Conservation (phyloP, 2,797 vertebrate species). For the Siniperca scherzeri region DNA sequence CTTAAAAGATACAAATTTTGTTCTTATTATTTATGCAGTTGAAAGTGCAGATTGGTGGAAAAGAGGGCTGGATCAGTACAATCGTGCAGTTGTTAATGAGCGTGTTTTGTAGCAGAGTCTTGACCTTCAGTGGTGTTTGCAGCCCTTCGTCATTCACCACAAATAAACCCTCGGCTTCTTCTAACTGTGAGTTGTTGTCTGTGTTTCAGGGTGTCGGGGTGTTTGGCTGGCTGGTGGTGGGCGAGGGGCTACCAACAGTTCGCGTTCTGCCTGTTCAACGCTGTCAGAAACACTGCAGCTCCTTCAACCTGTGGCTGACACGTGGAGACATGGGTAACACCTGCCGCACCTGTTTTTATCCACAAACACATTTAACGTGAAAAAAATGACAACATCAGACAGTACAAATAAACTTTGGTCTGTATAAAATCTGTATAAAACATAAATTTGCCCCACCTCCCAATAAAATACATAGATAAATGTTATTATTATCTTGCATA, state of each 20-base stretch:
- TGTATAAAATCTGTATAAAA: background rate
- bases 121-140: background rate
- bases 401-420: background rate
- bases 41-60: background rate
- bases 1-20: background rate
- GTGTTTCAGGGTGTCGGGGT: constrained; percentile 86
- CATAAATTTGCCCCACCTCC: background rate
- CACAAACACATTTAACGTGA: background rate
- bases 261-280: constrained; percentile 87
- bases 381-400: background rate
- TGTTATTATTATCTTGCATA: background rate
- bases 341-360: background rate
- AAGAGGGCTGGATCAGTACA: background rate
- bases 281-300: constrained; percentile 91
- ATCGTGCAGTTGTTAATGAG: background rate
- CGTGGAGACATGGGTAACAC: constrained; percentile 92
- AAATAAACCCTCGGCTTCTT: background rate
- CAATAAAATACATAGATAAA: background rate
- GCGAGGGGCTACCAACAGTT: constrained; percentile 89
- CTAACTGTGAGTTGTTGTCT: background rate
- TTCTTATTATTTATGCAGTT: background rate
- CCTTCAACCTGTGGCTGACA: constrained; percentile 88
- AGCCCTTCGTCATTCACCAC: background rate
- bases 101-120: background rate
- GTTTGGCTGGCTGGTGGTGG: constrained; percentile 88